phyloP scores from a whole-genome alignment of 2,888 invertebrate genomes.

The Hemithea aestivaria region DNA sequence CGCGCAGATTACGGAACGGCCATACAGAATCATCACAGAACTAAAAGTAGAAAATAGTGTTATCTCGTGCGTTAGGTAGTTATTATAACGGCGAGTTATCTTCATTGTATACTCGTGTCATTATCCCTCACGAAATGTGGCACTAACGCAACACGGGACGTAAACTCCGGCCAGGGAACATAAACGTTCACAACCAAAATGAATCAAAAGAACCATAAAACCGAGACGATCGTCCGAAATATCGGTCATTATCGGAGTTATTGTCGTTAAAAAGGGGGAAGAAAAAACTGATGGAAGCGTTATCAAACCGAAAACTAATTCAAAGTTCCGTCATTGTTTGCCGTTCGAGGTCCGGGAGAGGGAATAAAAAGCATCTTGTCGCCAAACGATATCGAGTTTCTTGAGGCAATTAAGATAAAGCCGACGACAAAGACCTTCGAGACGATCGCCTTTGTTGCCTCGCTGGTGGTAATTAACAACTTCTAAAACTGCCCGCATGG shows the following conservation, averaged over 20 bases:
- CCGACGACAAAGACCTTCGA: constrained; percentile 62
- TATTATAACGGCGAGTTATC: constrained; percentile 20
- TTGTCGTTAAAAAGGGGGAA: constrained; percentile 48
- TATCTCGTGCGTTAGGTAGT: constrained; percentile 9
- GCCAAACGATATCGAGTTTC: constrained; percentile 74
- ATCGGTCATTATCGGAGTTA: constrained; percentile 48
- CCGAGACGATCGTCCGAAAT: constrained; percentile 47
- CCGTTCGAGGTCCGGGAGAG: constrained; percentile 51
- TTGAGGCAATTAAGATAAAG: constrained; percentile 76
- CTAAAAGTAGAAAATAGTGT: constrained; percentile 5
- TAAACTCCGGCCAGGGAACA: constrained; percentile 28
- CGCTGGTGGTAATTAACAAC: constrained; percentile 58
- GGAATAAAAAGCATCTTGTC: constrained; percentile 74
- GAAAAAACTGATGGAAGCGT: constrained; percentile 44
- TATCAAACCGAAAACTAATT: constrained; percentile 73
- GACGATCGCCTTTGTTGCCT: constrained; percentile 50
- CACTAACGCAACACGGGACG: constrained; percentile 30
- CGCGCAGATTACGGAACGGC: not conserved
- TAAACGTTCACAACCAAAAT: constrained; percentile 39
- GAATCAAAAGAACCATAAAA: constrained; percentile 47
- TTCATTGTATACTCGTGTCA: constrained; percentile 19
- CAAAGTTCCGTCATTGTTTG: constrained; percentile 71
- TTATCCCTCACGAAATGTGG: constrained; percentile 24
- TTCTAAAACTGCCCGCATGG: constrained; percentile 49
- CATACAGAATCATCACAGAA: constrained; percentile 1